A percentile compares a stretch with the other conserved stretches of the same genome.
Conservation (phyloP, 2,888 invertebrate species). For the Malacosoma neustria region DNA sequence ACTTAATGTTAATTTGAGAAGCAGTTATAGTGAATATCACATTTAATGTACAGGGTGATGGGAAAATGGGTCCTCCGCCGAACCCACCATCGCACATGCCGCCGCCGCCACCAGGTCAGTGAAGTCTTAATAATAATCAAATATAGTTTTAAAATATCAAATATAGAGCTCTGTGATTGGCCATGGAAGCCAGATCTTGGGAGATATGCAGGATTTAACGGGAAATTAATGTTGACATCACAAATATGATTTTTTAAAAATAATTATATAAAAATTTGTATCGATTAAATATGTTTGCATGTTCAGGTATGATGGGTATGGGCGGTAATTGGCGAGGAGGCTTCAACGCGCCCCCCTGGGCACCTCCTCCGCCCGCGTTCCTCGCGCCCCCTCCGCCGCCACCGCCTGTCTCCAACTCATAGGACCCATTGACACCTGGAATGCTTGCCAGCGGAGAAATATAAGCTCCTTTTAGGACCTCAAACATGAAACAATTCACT, state of each 20-base stretch:
- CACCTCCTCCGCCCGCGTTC: slow-evolving; percentile 52
- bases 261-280: neutral
- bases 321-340: slow-evolving; percentile 29
- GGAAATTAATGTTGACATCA: slow-evolving; percentile 7
- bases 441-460: too few relatives aligned
- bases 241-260: neutral
- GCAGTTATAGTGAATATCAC: slow-evolving; percentile 1
- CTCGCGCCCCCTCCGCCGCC: slow-evolving; percentile 69
- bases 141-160: neutral
- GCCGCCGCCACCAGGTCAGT: slow-evolving; percentile 44
- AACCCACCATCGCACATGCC: slow-evolving; percentile 30
- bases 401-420: slow-evolving; percentile 44
- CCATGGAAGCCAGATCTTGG: too few relatives aligned
- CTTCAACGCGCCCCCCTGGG: slow-evolving; percentile 52
- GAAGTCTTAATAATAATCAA: neutral
- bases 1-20: neutral
- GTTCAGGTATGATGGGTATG: slow-evolving; percentile 27
- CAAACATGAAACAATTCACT: too few relatives aligned
- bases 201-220: too few relatives aligned
- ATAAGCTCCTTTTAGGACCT: too few relatives aligned
- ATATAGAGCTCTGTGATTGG: too few relatives aligned
- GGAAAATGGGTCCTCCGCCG: slow-evolving; percentile 29
- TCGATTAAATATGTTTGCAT: neutral
- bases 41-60: slow-evolving; percentile 30
- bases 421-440: slow-evolving; percentile 13